phyloP scores from a whole-genome alignment of 1,140 invertebrate genomes.

The Formica selysi region DNA sequence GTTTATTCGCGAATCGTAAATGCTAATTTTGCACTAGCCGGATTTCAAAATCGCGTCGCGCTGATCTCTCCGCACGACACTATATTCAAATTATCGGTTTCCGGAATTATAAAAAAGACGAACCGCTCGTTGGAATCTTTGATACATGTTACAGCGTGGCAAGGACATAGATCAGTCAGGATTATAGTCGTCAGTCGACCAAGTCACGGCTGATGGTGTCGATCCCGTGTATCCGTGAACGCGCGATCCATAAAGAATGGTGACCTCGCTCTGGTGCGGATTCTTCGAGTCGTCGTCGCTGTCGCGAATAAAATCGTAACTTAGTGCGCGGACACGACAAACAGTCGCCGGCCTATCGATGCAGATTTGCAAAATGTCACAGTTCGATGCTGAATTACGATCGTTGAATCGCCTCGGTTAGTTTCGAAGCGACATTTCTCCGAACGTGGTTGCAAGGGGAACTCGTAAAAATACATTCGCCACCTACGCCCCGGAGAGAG shows the following conservation, averaged over 20 bases:
- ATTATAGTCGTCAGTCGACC: constrained; percentile 61
- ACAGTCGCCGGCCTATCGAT: constrained; percentile 63
- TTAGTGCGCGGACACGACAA: constrained; percentile 63
- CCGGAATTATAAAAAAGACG: constrained; percentile 59
- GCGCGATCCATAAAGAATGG: constrained; percentile 60
- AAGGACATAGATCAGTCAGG: constrained; percentile 62
- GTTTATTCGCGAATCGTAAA: constrained; percentile 41
- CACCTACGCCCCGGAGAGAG: constrained; percentile 57
- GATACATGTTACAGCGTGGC: constrained; percentile 7
- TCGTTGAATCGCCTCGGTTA: constrained; percentile 60
- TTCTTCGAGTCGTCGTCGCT: constrained; percentile 49
- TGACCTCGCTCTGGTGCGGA: constrained; percentile 45
- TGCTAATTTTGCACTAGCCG: constrained; percentile 40
- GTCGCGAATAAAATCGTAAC: constrained; percentile 66
- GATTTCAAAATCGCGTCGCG: constrained; percentile 11
- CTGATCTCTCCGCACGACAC: constrained; percentile 17
- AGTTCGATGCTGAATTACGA: constrained; percentile 65
- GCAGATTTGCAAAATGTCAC: constrained; percentile 64
- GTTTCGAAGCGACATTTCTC: constrained; percentile 61
- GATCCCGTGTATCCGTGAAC: constrained; percentile 56
- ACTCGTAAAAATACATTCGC: constrained; percentile 63
- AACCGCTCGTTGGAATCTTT: neutral
- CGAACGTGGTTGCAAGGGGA: constrained; percentile 43
- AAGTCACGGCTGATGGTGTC: constrained; percentile 51
- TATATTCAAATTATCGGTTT: constrained; percentile 46